Evolutionary conservation across 2,888 invertebrate species (phyloP).

Genomic region (Lochmaea crataegi): DNA sequence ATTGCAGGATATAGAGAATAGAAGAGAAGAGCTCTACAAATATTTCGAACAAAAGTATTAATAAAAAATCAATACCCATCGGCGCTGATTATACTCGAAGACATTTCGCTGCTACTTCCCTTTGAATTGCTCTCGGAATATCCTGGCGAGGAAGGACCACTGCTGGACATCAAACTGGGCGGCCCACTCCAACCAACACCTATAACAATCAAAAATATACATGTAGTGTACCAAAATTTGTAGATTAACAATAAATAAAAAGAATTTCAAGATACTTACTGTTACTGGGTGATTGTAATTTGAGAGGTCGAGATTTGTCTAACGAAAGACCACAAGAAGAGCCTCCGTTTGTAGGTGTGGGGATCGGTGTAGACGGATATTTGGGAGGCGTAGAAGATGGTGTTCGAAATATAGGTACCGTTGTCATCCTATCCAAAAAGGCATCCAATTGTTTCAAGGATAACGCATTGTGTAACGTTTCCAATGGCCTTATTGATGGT

Average conservation of each 20-base stretch:
- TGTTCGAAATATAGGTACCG: conserved; percentile 77
- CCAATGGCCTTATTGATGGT: conserved; percentile 94
- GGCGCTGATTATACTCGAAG: conserved; percentile 72
- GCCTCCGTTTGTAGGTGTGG: conserved; percentile 58
- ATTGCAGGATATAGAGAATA: conserved; percentile 18
- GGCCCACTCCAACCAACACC: conserved; percentile 85
- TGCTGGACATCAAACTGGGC: conserved; percentile 83
- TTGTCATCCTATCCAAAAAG: conserved; percentile 89
- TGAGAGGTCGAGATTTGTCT: conserved; percentile 57
- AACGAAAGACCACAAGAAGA: conserved; percentile 51
- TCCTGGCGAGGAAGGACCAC: conserved; percentile 85
- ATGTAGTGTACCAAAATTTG: background rate
- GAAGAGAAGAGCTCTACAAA: no score
- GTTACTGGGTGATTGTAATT: conserved; percentile 66
- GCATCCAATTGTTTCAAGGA: conserved; percentile 91
- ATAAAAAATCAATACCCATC: conserved; percentile 68
- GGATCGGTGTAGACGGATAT: conserved; percentile 70
- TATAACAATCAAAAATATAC: conserved; percentile 41
- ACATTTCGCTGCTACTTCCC: conserved; percentile 72
- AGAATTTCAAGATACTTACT: conserved; percentile 63
- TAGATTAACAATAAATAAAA: background rate
- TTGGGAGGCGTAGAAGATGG: conserved; percentile 79
- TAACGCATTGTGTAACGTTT: conserved; percentile 97
- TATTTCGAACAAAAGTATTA: background rate
- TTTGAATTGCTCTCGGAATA: conserved; percentile 71